Evolutionary conservation across 1,140 invertebrate species (phyloP), one percentile per base, ranked within the genome.

Genomic region (Cydia fagiglandana): DNA sequence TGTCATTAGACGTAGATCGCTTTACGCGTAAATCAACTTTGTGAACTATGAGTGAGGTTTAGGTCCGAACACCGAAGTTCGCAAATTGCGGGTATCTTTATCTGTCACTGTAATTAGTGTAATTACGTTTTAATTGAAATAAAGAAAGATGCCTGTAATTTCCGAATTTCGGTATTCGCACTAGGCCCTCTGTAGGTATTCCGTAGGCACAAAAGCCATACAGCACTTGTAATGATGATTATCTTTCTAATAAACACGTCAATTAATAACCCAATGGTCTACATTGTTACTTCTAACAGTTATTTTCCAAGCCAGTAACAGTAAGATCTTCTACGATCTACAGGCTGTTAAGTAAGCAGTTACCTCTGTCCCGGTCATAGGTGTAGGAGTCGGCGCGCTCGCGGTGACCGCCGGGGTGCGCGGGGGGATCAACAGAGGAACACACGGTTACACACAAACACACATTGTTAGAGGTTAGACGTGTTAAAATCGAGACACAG

Each of bases 321-420:
- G 9, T 41, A 41, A n/a, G 64, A 75, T 66, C 64, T 76, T 74
- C 73, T 70, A 82, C 75, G 76, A 82, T 75, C 78, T 79, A 20
- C 10, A 77, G n/a, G 34, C n/a, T 45, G 74, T 64, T 3, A 6
- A 20, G 17, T 70, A 73, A 61, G 79, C 64, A 79, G 75, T 91
- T 90, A 92, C 90, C 90, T 92, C 89, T 84, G 53, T 91, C 90
- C 77, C 89, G 83, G 82, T 92, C 90, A 83, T 91, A 92, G 81
- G 77, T 86, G 81, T 91, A 91, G 28, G 90, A 91, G 84, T 92
- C 89, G 34, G 89, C 85, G 41, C 88, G 85, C 83, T 91, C 90
- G n/a, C 89, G 89, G 34, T 88, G 88, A 74, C 88, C 86, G 84
- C 88, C 88, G 75, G 89, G 77, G 77, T 88, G 85, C 75, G 85